Base-by-base conservation (phyloP, 1,140 invertebrate genomes). In the Drosophila sturtevanti region DNA sequence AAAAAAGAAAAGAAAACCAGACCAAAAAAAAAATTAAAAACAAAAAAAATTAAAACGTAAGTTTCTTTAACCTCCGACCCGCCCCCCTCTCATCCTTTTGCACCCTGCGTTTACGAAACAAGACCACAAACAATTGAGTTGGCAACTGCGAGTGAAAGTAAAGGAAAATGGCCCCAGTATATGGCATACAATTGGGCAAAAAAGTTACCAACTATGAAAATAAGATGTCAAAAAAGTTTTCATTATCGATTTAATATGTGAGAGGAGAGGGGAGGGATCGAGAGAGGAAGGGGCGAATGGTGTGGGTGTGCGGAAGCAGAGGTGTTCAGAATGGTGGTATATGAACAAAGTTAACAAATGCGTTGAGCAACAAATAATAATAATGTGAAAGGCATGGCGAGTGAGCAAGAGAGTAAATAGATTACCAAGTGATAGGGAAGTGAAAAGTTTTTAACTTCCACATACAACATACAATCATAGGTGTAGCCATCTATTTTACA, bases 181-280 rank as follows among this genome's bases (percentile, higher is more conserved):
- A 55, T 78, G 61, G 80, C 80, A 68, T 44, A 78, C 79, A 82
- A 66, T 82, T 78, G 70, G 67, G 79, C 62, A 66, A 71, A 59
- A 79, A 87, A 82, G 31, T 87, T 84, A 16, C 79, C 76, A 84
- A 89, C 85, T 89, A 89, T 89, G 84, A 89, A 89, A 89, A 89
- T 89, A 80, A 89, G 84, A 89, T 89, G 84, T 89, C 84, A 89
- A 89, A 89, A 87, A 89, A 89, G 85, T 89, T 89, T 89, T 89
- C 84, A 84, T 89, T 89, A 89, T 89, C 85, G 84, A 89, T 89
- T 89, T 89, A 89, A 84, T 89, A 74, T 78, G 74, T 72, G 65
- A 22, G 41, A 21, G 41, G 41, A 9, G 4, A 14, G 14, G n/a
- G 41, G 16, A 12, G 14, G 14, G n/a, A n/a, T 16, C 4, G 7